Base-by-base conservation (phyloP, 2,888 invertebrate species). In the Nemapogon koenigi region DNA sequence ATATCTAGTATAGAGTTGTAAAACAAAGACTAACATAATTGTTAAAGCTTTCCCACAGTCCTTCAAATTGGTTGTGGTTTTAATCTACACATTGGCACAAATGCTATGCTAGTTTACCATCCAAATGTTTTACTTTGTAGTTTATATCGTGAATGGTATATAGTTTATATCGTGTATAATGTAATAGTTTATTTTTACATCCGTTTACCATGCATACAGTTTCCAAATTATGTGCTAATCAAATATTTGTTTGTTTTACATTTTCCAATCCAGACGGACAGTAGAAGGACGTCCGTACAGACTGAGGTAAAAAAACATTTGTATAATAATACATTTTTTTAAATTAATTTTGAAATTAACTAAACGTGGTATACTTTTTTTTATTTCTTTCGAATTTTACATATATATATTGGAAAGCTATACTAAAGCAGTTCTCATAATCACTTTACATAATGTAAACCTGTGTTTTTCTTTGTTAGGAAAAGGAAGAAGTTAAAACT, bases 211-310 rank as follows among this genome's bases (percentile, higher is more conserved):
- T 10, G 22, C 8, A 22, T 22, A 8, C 8, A 8, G 6, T 7
- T 35, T 14, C 16, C 26, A 25, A 33, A 33, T n/a, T 37, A 29
- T 41, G 37, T 41, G 41, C 30, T 43, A 19, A 42, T 37, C 15
- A 29, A 14, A 8, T 27, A 18, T 28, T 33, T 32, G 43, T 45
- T 41, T 32, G 31, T 26, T 31, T 14, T 16, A n/a, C n/a, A n/a
- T n/a, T n/a, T n/a, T n/a, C n/a, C n/a, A n/a, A 45, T 46, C 36
- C 45, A 73, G 73, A 62, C 62, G 36, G 73, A 71, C 52, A 73
- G 73, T 59, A 57, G 73, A 48, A 62, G 73, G 36, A 69, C 71
- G 15, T 73, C 73, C 1, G 41, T 71, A 22, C 68, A 68, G 45
- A 66, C 47, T 41, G 72, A 73, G 67, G 72, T 72, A 51, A 46